Evolutionary conservation across 2,888 invertebrate genomes (phyloP).

Genomic region (Monochamus alternatus): DNA sequence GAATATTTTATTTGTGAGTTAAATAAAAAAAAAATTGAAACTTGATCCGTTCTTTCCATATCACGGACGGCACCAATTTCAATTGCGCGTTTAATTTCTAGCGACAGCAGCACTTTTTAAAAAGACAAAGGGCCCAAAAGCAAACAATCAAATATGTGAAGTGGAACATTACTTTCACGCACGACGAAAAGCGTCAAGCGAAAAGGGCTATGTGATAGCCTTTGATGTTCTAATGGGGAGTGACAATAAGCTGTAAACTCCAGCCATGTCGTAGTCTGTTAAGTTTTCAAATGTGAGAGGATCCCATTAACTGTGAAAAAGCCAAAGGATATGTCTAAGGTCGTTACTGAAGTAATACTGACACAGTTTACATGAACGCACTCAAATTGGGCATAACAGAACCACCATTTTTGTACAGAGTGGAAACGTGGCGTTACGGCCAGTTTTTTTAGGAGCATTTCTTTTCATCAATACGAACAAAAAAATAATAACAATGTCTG

Average conservation of each 20-base stretch:
- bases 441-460: no score
- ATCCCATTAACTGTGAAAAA: background rate
- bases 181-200: conserved; percentile 4
- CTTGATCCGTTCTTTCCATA: no score
- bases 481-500: no score
- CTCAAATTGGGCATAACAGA: no score
- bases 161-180: conserved; percentile 7
- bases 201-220: background rate
- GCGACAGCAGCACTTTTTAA: background rate
- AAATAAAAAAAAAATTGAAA: no score
- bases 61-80: background rate
- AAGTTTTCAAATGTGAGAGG: conserved; percentile 5
- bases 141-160: background rate
- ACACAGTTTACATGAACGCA: no score
- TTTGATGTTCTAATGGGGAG: background rate
- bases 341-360: no score
- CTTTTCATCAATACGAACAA: no score
- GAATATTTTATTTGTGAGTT: no score
- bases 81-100: background rate
- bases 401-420: no score
- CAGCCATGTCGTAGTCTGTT: conserved; percentile 3
- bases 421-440: no score
- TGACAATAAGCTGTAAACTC: conserved; percentile 9
- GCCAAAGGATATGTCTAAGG: background rate
- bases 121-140: background rate